phyloP scores from a whole-genome alignment of 2,113 vertebrate genomes.

The Prinia subflava region DNA sequence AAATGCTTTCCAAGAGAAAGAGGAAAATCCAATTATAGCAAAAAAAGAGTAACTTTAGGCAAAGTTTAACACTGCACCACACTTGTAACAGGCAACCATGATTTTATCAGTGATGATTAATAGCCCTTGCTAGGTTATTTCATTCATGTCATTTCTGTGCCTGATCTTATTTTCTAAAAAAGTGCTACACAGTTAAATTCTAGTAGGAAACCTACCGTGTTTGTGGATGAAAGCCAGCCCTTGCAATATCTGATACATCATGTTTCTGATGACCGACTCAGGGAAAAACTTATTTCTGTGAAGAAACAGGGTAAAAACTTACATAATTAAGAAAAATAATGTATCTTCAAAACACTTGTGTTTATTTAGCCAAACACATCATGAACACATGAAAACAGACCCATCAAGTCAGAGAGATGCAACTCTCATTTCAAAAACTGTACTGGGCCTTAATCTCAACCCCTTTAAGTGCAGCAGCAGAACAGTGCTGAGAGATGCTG shows the following conservation, averaged over 20 bases:
- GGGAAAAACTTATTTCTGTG: conserved; percentile 95
- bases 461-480: background rate
- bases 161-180: background rate
- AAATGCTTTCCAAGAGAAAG: background rate
- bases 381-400: background rate
- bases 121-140: background rate
- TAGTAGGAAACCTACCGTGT: conserved; percentile 84
- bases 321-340: background rate
- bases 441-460: background rate
- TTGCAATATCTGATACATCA: conserved; percentile 98
- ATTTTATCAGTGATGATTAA: background rate
- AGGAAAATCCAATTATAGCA: background rate
- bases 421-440: background rate
- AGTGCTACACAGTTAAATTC: background rate
- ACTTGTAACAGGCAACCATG: background rate
- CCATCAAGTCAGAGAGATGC: background rate
- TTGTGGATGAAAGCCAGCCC: conserved; percentile 98
- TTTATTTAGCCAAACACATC: background rate
- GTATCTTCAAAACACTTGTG: accelerated
- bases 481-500: background rate
- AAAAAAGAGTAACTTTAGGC: background rate
- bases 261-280: conserved; percentile 97
- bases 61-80: background rate
- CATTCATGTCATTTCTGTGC: background rate
- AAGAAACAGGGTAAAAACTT: conserved; percentile 72